Base-by-base conservation (phyloP, 1,140 invertebrate species). In the Zaprionus ornatus region DNA sequence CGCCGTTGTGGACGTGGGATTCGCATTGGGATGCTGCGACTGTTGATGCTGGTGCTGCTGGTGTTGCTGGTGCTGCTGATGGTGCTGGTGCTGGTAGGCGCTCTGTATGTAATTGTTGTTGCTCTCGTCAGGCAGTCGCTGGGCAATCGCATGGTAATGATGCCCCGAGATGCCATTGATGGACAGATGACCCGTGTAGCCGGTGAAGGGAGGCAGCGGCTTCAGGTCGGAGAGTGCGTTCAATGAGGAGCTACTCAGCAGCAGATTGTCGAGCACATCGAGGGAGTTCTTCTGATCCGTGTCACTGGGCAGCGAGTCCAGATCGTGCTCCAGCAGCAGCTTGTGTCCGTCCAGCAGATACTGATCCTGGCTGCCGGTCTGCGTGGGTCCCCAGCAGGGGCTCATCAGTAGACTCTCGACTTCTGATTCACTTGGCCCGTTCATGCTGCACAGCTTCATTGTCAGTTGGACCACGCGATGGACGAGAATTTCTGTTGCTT, bases 121-220 rank as follows among this genome's bases (percentile, higher is more conserved):
- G 92, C 95, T 96, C 80, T 95, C 95, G 72, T 95, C 94, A 4
- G 95, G 95, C 61, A 95, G 93, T 54, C 95, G 93, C 90, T 95
- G 95, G 4, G 96, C 96, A 93, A 97, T 96, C 74, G 96, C 95
- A 92, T 97, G 96, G 93, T 96, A 97, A 87, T 97, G 96, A 86
- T 97, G 96, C n/a, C 97, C 96, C 54, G 96, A 95, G 83, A 97
- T 97, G 21, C 96, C 96, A 93, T 97, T 97, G 91, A 97, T 97
- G 76, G 95, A 96, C 29, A 97, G 93, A 82, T 97, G 96, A 1
- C 96, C 96, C 2, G 96, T 97, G 93, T 97, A 97, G 13, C 96
- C 96, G 15, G 96, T 97, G 92, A 97, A 97, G 0, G 97, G 97
- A 1, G 97, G 97, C 69, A 98, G 93, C 0, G 97, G 97, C 91